A percentile compares a stretch with the other conserved stretches of the same genome.
Conservation (phyloP, 2,797 vertebrate genomes). For the Brachyrhaphis roseni region DNA sequence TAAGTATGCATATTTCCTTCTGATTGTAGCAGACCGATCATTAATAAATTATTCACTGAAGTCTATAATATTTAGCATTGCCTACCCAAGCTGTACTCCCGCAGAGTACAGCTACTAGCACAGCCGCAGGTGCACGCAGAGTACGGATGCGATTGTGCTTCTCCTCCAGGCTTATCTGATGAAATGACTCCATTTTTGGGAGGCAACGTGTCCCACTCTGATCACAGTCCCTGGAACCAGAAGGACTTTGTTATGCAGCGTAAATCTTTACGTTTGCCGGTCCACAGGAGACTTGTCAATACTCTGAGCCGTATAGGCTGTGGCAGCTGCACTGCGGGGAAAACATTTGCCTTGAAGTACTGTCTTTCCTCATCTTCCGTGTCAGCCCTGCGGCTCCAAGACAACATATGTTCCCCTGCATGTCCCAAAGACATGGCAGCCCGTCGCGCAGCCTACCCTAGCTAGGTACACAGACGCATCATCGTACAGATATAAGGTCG, state of each 20-base stretch:
- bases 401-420: constrained; percentile 97
- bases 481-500: constrained; percentile 60
- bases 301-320: constrained; percentile 88
- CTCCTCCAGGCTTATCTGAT: constrained; percentile 78
- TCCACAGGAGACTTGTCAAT: constrained; percentile 96
- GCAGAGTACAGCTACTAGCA: constrained; percentile 61
- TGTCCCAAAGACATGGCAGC: constrained; percentile 94
- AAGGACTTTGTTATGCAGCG: constrained; percentile 53
- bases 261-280: constrained; percentile 85
- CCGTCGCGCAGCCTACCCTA: constrained; percentile 79
- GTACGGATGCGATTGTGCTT: constrained; percentile 70
- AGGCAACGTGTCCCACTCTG: constrained; percentile 32
- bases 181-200: constrained; percentile 63
- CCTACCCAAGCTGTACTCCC: constrained; percentile 36
- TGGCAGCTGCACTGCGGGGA: constrained; percentile 97
- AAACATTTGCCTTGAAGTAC: constrained; percentile 97
- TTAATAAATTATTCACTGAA: constrained; percentile 29
- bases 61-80: constrained; percentile 32
- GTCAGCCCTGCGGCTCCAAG: constrained; percentile 95
- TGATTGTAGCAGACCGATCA: constrained; percentile 25
- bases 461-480: constrained; percentile 64
- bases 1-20: constrained; percentile 11
- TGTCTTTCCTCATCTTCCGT: constrained; percentile 97
- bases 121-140: constrained; percentile 74
- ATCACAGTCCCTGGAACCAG: constrained; percentile 57